A percentile compares a stretch with the other conserved stretches of the same genome.
Conservation (phyloP, 2,888 invertebrate genomes). For the Anaspis maculata region DNA sequence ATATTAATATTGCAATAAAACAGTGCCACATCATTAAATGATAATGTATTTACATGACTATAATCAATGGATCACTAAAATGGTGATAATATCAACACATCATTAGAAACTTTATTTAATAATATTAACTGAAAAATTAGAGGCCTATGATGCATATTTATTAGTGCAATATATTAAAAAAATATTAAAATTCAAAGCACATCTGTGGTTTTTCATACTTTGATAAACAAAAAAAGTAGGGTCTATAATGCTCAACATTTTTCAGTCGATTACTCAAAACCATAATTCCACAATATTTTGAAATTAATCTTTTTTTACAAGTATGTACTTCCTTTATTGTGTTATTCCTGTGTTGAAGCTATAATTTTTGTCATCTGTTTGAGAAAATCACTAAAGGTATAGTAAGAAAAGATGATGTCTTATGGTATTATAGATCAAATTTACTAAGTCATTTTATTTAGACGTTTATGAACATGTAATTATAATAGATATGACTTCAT, state of each 20-base stretch:
- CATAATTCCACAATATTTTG: too few relatives aligned
- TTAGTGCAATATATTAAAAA: conserved; percentile 14
- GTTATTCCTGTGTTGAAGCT: too few relatives aligned
- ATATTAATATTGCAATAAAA: conserved; percentile 16
- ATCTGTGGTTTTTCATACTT: conserved; percentile 15
- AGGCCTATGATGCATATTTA: conserved; percentile 14
- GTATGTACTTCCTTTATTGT: too few relatives aligned
- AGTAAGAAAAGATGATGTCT: too few relatives aligned
- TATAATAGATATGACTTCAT: too few relatives aligned
- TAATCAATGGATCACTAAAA: conserved; percentile 8
- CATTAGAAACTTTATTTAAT: conserved; percentile 7
- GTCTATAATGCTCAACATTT: conserved; percentile 10
- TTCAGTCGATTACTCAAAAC: too few relatives aligned
- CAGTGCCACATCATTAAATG: conserved; percentile 14
- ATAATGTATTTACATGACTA: conserved; percentile 9
- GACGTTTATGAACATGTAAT: too few relatives aligned
- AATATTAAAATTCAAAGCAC: conserved; percentile 10
- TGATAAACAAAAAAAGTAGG: conserved; percentile 10
- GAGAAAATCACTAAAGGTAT: too few relatives aligned
- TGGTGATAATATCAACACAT: conserved; percentile 8
- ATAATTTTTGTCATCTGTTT: too few relatives aligned
- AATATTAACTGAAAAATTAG: conserved; percentile 9
- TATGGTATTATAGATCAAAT: too few relatives aligned
- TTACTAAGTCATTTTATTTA: too few relatives aligned
- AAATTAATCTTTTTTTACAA: too few relatives aligned